Evolutionary conservation across 2,113 vertebrate species (phyloP), one percentile per base, ranked within the genome.

Genomic region (Melospiza georgiana): DNA sequence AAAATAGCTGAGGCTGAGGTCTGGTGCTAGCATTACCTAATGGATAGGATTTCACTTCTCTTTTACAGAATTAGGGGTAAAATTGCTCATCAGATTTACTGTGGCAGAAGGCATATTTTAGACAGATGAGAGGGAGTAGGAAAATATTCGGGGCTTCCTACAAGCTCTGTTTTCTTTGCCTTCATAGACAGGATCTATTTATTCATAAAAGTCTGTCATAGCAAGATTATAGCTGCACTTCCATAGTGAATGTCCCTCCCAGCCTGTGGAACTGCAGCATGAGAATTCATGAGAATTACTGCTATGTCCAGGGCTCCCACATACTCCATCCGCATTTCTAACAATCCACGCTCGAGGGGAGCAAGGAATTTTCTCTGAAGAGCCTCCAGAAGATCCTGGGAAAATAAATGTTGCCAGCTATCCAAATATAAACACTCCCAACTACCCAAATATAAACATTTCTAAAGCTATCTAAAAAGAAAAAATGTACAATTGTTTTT

Each of bases 301-400:
- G 5, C 0, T 58, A 31, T 20, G 22, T n/a, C 43, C 54, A 41
- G 48, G 33, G 82, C 31, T 67, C 84, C 58, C 62, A 35, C 15
- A 6, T 2, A 9, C 48, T 63, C 59, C 10, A 5, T 41, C 37
- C 0, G 0, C 80, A 74, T n/a, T 81, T 44, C 65, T 73, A 67
- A 74, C 35, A 84, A 75, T 37, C 44, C 79, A 58, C 0, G 0
- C 58, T 30, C 31, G 14, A 72, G 14, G 7, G 25, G 7, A 75
- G 10, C 14, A 69, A 27, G 19, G 75, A 71, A 71, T 84, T 84
- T 96, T 88, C 92, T 78, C 92, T 94, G 44, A 84, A 68, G 55
- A 93, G 71, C 9, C 4, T 74, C 63, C 2, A 2, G 24, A 77
- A 83, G 63, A 17, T 76, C 55, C 59, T 93, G 76, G 76, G 61